Evolutionary conservation across 2,113 vertebrate genomes (phyloP), one percentile per base, ranked within the genome.

Genomic region (Psophia crepitans): DNA sequence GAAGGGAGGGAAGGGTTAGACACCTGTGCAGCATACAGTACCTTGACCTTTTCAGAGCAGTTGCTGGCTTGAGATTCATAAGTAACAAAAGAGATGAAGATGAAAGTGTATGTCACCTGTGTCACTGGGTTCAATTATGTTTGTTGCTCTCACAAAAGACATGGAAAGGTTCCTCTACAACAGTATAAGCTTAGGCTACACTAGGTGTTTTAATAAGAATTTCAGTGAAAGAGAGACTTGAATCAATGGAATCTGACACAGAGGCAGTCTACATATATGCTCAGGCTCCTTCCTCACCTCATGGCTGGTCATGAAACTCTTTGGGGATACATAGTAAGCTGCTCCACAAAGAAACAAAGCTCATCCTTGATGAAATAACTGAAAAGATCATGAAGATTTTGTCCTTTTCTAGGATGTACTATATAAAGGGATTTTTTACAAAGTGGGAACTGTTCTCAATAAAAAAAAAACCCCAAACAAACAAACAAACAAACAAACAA

Each of bases 251-350:
- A 5, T 71, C 20, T 69, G 43, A 58, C 13, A 57, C 13, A 89
- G 32, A 84, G 6, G 15, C 32, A 56, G 8, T 43, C 44, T 63
- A 14, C 0, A 0, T 57, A 46, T 28, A 30, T 17, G 4, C 6
- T 9, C 61, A 58, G 30, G 44, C 6, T 7, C 70, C 41, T 64
- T 78, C 3, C 9, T 81, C 11, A 44, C 13, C 14, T 70, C 16
- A 20, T 26, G 46, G 32, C 5, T 35, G 17, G 14, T 51, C 15
- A 43, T 8, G 5, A 75, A 22, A 43, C 9, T 64, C 33, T 60
- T 77, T 37, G 41, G 23, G 20, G 35, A 61, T 48, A 22, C 20
- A 48, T 7, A 76, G 8, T 30, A 58, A 4, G 60, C 24, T 75
- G 51, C n/a, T 92, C 21, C 70, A 9, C 46, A 44, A 81, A 23